A percentile compares a stretch with the other conserved stretches of the same genome.
Conservation (phyloP, 2,113 vertebrate species). For the Bufo gargarizans region DNA sequence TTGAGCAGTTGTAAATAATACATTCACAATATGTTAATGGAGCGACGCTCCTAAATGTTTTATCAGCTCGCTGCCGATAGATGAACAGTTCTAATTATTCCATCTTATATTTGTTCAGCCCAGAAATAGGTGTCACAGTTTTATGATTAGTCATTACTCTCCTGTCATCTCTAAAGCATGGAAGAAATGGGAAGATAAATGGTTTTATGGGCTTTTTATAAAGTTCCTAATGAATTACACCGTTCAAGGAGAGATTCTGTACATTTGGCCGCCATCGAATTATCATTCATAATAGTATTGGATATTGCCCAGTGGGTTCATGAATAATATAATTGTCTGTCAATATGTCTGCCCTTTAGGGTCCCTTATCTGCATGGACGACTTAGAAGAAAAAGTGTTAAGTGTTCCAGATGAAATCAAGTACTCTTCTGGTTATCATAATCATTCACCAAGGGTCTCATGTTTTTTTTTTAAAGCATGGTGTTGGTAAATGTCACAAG, state of each 20-base stretch:
- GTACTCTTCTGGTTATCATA: not conserved
- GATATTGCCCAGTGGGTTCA: constrained; percentile 29
- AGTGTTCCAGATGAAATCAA: not conserved
- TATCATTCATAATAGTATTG: constrained; percentile 1
- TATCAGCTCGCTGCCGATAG: constrained; percentile 39
- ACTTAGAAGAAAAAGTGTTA: not conserved
- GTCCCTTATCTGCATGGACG: not conserved
- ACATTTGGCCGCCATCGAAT: constrained; percentile 4
- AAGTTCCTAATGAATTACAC: constrained; percentile 47
- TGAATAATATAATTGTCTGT: constrained; percentile 39
- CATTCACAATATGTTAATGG: constrained; percentile 50
- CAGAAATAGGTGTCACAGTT: constrained; percentile 54
- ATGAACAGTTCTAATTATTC: constrained; percentile 56
- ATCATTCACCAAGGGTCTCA: too few relatives aligned
- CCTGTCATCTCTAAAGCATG: constrained; percentile 54
- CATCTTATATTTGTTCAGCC: constrained; percentile 45
- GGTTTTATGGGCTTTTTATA: constrained; percentile 49
- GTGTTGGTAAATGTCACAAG: too few relatives aligned
- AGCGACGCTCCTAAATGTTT: constrained; percentile 50
- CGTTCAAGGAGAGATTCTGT: not conserved
- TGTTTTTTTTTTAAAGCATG: too few relatives aligned
- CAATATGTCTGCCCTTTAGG: constrained; percentile 8
- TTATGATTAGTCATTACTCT: constrained; percentile 59
- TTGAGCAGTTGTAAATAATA: constrained; percentile 24
- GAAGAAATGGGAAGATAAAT: constrained; percentile 57